Conservation (phyloP, 1,140 invertebrate species). For the Planococcus citri region DNA sequence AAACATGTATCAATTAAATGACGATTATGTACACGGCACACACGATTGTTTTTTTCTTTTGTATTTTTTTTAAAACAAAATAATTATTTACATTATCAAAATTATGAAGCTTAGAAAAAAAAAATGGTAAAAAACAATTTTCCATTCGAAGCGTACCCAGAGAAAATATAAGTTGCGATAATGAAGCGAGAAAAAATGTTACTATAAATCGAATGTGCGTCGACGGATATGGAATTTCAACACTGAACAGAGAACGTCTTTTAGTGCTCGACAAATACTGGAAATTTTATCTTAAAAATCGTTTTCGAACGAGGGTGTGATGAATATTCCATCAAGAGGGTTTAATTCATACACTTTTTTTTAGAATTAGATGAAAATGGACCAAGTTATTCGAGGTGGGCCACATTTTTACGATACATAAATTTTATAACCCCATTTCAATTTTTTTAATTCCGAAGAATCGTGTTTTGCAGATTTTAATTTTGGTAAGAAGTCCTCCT, state of each 20-base stretch:
- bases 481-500: no score
- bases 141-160: neutral
- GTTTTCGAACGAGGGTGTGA: no score
- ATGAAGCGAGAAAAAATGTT: neutral
- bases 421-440: no score
- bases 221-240: neutral
- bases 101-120: neutral
- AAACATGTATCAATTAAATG: neutral
- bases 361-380: no score
- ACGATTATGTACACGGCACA: neutral
- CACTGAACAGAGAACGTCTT: neutral
- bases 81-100: neutral
- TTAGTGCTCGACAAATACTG: neutral
- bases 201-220: neutral
- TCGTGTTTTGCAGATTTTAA: no score
- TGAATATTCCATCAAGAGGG: no score
- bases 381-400: no score
- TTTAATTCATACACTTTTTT: no score
- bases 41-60: neutral
- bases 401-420: no score
- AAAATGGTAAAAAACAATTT: neutral
- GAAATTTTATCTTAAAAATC: neutral
- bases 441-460: no score
- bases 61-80: no score
- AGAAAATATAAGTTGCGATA: neutral